Evolutionary conservation across 2,888 invertebrate genomes (phyloP).

Genomic region (Shargacucullia verbasci): DNA sequence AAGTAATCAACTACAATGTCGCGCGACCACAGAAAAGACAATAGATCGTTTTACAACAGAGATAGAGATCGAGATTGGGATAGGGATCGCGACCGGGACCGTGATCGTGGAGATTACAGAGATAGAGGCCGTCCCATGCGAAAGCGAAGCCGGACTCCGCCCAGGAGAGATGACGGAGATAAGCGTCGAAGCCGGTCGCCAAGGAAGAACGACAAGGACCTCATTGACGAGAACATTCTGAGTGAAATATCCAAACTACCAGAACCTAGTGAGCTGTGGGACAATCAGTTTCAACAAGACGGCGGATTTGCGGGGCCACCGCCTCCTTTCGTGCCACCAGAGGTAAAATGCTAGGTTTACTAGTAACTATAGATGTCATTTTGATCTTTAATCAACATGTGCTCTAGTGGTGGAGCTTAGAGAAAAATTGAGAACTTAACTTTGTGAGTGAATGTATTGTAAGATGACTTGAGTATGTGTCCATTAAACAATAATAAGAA

Average conservation of each 20-base stretch:
- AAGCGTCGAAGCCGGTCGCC: conserved; percentile 74
- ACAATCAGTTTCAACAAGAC: conserved; percentile 78
- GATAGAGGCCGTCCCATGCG: conserved; percentile 57
- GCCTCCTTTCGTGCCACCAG: conserved; percentile 62
- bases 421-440: no score
- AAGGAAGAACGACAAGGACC: conserved; percentile 76
- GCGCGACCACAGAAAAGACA: conserved; percentile 67
- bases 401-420: no score
- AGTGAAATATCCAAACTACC: conserved; percentile 82
- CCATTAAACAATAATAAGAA: no score
- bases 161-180: conserved; percentile 58
- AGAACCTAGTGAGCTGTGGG: conserved; percentile 84
- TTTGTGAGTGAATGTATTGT: no score
- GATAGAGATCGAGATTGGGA: conserved; percentile 67
- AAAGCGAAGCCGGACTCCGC: conserved; percentile 74
- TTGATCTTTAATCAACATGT: no score
- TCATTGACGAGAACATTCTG: conserved; percentile 80
- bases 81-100: conserved; percentile 58
- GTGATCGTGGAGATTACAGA: conserved; percentile 58
- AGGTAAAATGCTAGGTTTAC: conserved; percentile 57
- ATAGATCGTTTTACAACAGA: conserved; percentile 58
- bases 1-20: conserved; percentile 59
- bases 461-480: no score
- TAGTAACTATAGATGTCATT: no score
- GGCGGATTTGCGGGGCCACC: conserved; percentile 59